Evolutionary conservation across 1,140 invertebrate genomes (phyloP), one percentile per base, ranked within the genome.

Genomic region (Orchesella cincta): DNA sequence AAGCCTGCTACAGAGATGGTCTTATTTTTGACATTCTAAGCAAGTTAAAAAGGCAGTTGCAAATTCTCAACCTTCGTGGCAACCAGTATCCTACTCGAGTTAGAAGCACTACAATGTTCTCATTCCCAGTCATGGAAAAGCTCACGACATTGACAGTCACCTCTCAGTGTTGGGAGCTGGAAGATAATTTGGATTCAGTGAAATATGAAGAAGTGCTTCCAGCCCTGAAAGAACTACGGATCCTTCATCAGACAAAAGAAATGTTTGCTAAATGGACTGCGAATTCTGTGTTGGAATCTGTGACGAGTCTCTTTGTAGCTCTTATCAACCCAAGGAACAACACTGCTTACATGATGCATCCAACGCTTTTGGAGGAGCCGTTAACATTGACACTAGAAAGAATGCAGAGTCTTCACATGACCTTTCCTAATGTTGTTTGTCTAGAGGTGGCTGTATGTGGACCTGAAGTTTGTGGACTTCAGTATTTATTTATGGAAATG

Each of bases 401-500:
- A 23, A 67, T 67, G 62, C 62, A 67, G n/a, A 67, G 28, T 29
- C 2, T 67, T 3, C 62, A 67, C n/a, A 67, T 67, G 62, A 29
- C 62, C 14, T 67, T 67, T 33, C 62, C 62, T 14, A 67, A 67
- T 33, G 62, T 67, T 31, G 31, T 33, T 29, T 67, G 12, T 31
- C 33, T 67, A n/a, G 62, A 67, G 5, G 33, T 67, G n/a, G 14
- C 62, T 14, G 23, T 67, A 31, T 67, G 26, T 5, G 62, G 62
- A 33, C 26, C 28, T 3, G 2, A 31, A 23, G n/a, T 29, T 5
- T 67, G 62, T 31, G 62, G 62, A 5, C 62, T 67, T 1, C 29
- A 67, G 62, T 67, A 67, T 67, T 33, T 67, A 29, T 67, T 67
- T 31, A 67, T 67, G 62, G 62, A 67, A 33, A 67, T 67, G 62